Percentiles rank a stretch among this genome's conserved stretches.
Conservation (phyloP, 2,797 vertebrate genomes). For the Poecilia wingei region DNA sequence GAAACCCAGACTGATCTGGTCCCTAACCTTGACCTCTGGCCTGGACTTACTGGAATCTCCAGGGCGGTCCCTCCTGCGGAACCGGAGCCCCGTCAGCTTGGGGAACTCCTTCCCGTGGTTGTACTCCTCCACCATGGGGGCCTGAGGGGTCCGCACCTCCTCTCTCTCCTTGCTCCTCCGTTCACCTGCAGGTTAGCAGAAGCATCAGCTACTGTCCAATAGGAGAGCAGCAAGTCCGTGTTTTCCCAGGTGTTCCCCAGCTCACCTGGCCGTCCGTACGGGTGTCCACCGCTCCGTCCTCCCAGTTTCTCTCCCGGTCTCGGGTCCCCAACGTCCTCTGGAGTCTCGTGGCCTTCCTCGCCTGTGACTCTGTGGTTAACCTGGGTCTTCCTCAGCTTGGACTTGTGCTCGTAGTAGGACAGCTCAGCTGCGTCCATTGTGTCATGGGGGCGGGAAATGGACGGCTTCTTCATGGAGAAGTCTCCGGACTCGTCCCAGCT, state of each 20-base stretch:
- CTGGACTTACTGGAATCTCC: conserved; percentile 64
- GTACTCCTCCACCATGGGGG: conserved; percentile 76
- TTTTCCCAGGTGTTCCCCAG: no score
- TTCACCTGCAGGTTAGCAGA: conserved; percentile 48
- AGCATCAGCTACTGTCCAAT: not conserved
- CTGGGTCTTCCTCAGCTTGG: conserved; percentile 93
- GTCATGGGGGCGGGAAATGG: conserved; percentile 26
- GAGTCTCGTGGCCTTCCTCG: conserved; percentile 67
- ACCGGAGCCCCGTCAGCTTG: conserved; percentile 68
- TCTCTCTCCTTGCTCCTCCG: conserved; percentile 63
- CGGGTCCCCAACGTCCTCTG: conserved; percentile 4
- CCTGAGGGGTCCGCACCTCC: conserved; percentile 40
- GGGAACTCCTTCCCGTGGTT: conserved; percentile 80
- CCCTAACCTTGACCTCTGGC: not conserved
- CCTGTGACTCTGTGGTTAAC: conserved; percentile 80
- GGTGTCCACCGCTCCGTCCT: not conserved
- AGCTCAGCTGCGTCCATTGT: conserved; percentile 85
- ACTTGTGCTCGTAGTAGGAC: conserved; percentile 95
- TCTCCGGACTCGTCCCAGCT: conserved; percentile 85
- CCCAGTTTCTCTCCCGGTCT: conserved; percentile 12
- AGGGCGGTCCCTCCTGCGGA: conserved; percentile 66
- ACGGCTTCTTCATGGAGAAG: conserved; percentile 84
- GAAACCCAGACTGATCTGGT: not conserved
- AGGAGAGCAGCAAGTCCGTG: not conserved
- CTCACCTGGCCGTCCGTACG: conserved; percentile 60